These are phyloP conservation scores for Toxotes chatareus DNA, from an alignment of 2,113 vertebrate species.

Conservation along the genomic window DNA sequence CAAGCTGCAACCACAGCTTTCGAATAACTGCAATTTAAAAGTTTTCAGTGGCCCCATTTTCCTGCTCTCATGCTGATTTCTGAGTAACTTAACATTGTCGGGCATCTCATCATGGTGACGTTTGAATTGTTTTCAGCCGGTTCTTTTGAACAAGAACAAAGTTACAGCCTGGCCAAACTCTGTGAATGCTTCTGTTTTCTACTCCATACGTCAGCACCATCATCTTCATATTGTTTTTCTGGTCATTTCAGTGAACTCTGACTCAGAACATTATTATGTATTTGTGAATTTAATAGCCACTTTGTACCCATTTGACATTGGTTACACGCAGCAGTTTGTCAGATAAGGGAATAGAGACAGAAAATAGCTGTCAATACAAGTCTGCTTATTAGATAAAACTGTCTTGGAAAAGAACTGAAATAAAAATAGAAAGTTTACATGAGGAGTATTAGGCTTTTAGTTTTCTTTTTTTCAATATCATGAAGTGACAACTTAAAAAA, in stretches of 20 bases:
- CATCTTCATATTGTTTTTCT: slow-evolving; percentile 27
- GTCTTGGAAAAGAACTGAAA: slow-evolving; percentile 25
- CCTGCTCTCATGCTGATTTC: slow-evolving; percentile 40
- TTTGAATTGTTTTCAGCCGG: slow-evolving; percentile 49
- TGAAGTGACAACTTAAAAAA: slow-evolving; percentile 60
- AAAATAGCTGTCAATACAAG: not conserved
- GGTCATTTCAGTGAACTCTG: slow-evolving; percentile 14
- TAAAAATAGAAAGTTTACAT: slow-evolving; percentile 57
- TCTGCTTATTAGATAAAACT: slow-evolving; percentile 21
- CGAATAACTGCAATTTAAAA: slow-evolving; percentile 34
- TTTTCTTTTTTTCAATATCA: slow-evolving; percentile 16
- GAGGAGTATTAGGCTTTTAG: slow-evolving; percentile 16
- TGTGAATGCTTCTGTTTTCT: slow-evolving; percentile 58
- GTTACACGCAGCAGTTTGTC: slow-evolving; percentile 14
- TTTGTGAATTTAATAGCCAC: slow-evolving; percentile 5
- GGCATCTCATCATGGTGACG: slow-evolving; percentile 47
- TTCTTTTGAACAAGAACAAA: slow-evolving; percentile 47
- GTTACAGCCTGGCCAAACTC: slow-evolving; percentile 34
- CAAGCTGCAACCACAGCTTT: slow-evolving; percentile 50
- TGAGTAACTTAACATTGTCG: slow-evolving; percentile 36
- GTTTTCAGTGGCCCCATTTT: slow-evolving; percentile 33
- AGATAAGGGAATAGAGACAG: slow-evolving; percentile 11
- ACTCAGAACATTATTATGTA: slow-evolving; percentile 17
- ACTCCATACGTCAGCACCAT: slow-evolving; percentile 26
- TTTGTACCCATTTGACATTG: slow-evolving; percentile 10